Base-by-base conservation (phyloP, 2,797 vertebrate species). In the Diceros bicornis region DNA sequence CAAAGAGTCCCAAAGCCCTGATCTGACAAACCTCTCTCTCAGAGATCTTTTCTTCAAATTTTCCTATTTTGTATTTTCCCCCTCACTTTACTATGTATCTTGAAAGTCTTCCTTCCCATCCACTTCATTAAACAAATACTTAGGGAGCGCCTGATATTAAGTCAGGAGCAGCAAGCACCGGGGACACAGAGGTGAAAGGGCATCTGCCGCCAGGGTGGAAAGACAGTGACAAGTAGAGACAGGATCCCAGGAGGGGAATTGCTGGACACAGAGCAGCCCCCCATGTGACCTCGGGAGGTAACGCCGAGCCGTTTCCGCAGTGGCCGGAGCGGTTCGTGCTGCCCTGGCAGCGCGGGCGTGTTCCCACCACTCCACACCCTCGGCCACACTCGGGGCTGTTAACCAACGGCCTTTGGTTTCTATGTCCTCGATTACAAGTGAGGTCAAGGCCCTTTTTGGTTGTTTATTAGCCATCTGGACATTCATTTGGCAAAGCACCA, bases 261-360 rank as follows among this genome's bases (percentile, higher is more conserved):
- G 17, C 29, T 7, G 27, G 37, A 13, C 81, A 21, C 81, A 47
- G 52, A 32, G 23, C 41, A 16, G 29, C 61, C 18, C 0, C 9
- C 18, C 29, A 32, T 9, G 18, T 9, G 18, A 4, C 12, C 11
- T 7, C 17, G 21, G 13, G 16, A 50, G 41, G 20, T 18, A 47
- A 47, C 3, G 55, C 7, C 34, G 37, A 27, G 25, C 52, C 14
- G 13, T 20, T n/a, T 55, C 18, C 29, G 29, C 32, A 23, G 77
- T 25, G 13, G n/a, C 2, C 55, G 21, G 21, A 10, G 21, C 59
- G 16, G 59, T 57, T 52, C 50, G 4, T 27, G 34, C 7, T 16
- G 13, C 12, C 71, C 37, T 23, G 1, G 4, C 14, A 1, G 27
- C 3, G 37, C 21, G 20, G 1, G 21, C 9, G 69, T 4, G 69